Evolutionary conservation across 2,113 vertebrate species (phyloP), one percentile per base, ranked within the genome.

Genomic region (Hippocampus comes): DNA sequence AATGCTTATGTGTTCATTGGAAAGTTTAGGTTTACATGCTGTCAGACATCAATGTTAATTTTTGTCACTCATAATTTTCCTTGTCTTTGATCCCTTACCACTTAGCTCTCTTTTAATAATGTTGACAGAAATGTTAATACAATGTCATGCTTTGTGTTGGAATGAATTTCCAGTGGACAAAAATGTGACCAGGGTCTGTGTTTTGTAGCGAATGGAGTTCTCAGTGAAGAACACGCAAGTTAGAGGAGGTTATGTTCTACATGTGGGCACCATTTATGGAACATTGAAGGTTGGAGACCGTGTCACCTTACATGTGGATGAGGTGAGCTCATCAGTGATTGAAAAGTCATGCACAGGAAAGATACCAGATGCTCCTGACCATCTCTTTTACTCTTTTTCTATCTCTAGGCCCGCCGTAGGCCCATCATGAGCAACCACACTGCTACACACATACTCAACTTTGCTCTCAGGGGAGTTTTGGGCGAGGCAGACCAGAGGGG

Each of bases 361-460:
- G 25, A 18, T 27, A 23, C 34, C 7, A n/a, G 53, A 43, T 46
- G 41, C 63, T 23, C 15, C 27, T 42, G 34, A 42, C 30, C 30
- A 9, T 38, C 10, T 51, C 17, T 11, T 30, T 51, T 11, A 6
- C 20, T 23, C 51, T 1, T 5, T 17, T 46, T 8, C 3, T 57
- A 5, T 20, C 12, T 57, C 57, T 81, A 99, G 97, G 87, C 94
- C 2, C 94, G 95, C 15, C 92, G 97, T 1, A 91, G 94, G 80
- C 94, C 95, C 0, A 87, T 98, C 85, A 99, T 99, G 97, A 98
- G 95, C 89, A 99, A 99, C 91, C 97, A 99, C 89, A 98, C 97
- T 0, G 94, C 94, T 49, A 99, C 97, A 0, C 97, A 99, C 92
- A 96, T 99, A 82, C 90, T 99, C 59, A 99, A 98, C 93, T 98